A percentile compares a stretch with the other conserved stretches of the same genome.
Evolutionary conservation across 2,888 invertebrate genomes (phyloP).

Genomic region (Furcula furcula): DNA sequence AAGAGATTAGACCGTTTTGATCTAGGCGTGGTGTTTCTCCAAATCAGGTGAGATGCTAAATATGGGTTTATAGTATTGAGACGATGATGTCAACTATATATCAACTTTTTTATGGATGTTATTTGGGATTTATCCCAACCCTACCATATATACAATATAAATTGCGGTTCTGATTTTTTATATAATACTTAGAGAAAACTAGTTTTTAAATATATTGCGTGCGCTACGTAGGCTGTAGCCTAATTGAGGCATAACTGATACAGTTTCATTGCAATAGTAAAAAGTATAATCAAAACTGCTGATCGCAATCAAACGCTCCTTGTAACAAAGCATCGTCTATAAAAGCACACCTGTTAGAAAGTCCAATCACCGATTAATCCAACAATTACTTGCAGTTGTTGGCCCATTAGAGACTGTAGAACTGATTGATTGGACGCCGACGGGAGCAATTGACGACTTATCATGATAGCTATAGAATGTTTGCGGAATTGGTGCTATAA

Average conservation of each 20-base stretch:
- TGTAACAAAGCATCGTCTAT: not conserved
- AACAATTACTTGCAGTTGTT: slow-evolving; percentile 14
- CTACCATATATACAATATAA: no score
- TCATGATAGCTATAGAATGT: slow-evolving; percentile 3
- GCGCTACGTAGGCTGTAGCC: no score
- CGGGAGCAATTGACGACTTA: slow-evolving; percentile 14
- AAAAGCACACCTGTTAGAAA: slow-evolving; percentile 36
- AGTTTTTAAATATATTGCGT: no score
- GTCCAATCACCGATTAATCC: slow-evolving; percentile 32
- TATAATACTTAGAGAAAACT: no score
- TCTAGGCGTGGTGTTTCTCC: not conserved
- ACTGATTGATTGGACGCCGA: slow-evolving; percentile 20
- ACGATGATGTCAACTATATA: no score
- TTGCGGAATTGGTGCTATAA: no score
- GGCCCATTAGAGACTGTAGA: slow-evolving; percentile 13
- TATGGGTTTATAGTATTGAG: no score
- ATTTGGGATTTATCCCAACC: no score
- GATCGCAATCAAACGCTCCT: not conserved
- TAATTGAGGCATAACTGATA: not conserved
- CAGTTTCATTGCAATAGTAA: not conserved
- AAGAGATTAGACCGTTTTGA: not conserved
- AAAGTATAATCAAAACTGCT: not conserved
- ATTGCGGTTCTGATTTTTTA: no score
- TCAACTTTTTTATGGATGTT: no score
- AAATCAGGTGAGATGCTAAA: not conserved